Conservation (phyloP, 2,888 invertebrate genomes). For the Nymphalis polychloros region DNA sequence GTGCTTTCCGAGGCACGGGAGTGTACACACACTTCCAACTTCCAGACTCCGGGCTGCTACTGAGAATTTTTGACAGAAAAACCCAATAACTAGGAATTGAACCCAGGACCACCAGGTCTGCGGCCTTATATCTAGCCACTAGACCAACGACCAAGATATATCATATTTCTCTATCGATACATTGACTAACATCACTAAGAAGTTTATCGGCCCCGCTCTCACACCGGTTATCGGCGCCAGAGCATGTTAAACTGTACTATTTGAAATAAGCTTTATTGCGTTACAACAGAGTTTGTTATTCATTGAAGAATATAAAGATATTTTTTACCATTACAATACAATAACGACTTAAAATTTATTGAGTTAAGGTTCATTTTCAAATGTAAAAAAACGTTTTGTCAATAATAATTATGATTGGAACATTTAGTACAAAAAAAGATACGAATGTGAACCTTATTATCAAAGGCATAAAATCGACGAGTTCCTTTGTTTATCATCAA, state of each 20-base stretch:
- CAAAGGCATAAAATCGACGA: neutral
- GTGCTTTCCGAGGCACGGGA: no score
- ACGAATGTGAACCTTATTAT: neutral
- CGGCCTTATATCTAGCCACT: no score
- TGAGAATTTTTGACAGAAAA: no score
- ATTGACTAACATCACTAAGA: constrained; percentile 33
- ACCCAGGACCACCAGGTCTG: no score
- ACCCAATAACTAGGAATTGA: no score
- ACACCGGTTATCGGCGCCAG: constrained; percentile 36
- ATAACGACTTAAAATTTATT: neutral
- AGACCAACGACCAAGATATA: neutral
- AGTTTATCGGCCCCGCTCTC: constrained; percentile 37
- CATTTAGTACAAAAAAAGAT: neutral
- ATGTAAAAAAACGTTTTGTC: neutral
- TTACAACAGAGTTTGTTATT: neutral
- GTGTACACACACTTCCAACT: no score
- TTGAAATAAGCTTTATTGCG: constrained; percentile 12
- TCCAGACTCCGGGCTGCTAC: no score
- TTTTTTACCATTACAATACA: neutral
- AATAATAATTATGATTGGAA: neutral
- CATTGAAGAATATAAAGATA: neutral
- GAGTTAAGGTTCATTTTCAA: neutral
- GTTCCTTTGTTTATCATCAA: neutral
- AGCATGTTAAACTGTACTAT: constrained; percentile 1
- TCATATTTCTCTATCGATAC: constrained; percentile 6